Conservation (phyloP, 2,888 invertebrate species). For the Seira musarum region DNA sequence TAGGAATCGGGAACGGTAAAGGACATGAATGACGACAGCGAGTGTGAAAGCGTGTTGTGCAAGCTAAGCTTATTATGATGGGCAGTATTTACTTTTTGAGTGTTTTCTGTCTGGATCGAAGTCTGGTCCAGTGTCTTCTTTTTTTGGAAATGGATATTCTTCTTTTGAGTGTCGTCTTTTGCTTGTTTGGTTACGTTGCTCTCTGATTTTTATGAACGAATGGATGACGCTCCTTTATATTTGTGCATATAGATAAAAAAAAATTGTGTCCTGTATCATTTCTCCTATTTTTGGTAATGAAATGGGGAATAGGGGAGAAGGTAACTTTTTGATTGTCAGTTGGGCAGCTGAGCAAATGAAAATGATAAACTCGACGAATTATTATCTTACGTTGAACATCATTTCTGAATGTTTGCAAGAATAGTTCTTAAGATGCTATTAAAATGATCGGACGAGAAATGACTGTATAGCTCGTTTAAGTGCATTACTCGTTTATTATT, state of each 20-base stretch:
- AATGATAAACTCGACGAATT: too few relatives aligned
- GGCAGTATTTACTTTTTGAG: not conserved
- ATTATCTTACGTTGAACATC: too few relatives aligned
- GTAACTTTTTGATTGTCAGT: not conserved
- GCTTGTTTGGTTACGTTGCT: not conserved
- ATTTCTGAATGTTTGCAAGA: too few relatives aligned
- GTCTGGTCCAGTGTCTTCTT: not conserved
- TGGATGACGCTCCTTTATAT: not conserved
- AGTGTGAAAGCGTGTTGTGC: too few relatives aligned
- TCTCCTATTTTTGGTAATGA: slow-evolving; percentile 11
- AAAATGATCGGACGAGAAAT: too few relatives aligned
- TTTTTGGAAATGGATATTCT: not conserved
- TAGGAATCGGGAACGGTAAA: not conserved
- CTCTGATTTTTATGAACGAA: not conserved
- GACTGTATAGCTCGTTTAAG: not conserved
- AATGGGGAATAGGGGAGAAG: not conserved
- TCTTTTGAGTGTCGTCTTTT: not conserved
- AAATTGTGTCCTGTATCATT: not conserved
- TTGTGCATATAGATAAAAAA: not conserved
- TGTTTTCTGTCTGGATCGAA: not conserved
- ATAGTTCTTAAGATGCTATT: too few relatives aligned
- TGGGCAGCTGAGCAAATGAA: not conserved
- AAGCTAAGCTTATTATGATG: not conserved
- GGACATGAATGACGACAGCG: too few relatives aligned
- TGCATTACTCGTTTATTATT: not conserved